phyloP scores from a whole-genome alignment of 1,140 invertebrate species.

The Neocloeon triangulifer region DNA sequence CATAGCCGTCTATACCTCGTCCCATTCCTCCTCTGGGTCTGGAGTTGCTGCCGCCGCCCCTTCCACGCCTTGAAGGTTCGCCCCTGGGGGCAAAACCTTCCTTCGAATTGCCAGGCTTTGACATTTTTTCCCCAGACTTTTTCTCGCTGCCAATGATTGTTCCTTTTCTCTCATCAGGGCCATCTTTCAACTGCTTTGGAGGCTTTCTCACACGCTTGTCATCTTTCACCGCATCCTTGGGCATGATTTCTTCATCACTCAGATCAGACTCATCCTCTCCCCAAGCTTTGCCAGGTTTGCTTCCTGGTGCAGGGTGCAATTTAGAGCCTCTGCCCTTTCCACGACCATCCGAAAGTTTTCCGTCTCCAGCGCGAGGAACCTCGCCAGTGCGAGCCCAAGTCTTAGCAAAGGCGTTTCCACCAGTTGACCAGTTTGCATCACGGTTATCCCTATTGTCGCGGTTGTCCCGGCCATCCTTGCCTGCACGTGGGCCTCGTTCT shows the following conservation, averaged over 20 bases:
- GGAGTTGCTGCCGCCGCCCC: slow-evolving; percentile 22
- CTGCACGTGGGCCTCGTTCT: neutral
- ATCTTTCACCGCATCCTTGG: slow-evolving; percentile 31
- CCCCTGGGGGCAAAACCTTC: slow-evolving; percentile 54
- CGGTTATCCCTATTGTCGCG: slow-evolving; percentile 9
- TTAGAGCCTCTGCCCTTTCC: neutral
- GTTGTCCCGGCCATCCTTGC: slow-evolving; percentile 5
- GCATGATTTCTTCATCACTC: slow-evolving; percentile 19
- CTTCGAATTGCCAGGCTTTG: slow-evolving; percentile 16
- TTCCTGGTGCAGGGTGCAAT: slow-evolving; percentile 1
- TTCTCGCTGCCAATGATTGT: slow-evolving; percentile 11
- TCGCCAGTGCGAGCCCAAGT: neutral
- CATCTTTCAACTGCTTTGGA: slow-evolving; percentile 26
- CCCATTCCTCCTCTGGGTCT: slow-evolving; percentile 18
- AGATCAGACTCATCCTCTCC: neutral
- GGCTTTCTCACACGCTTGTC: slow-evolving; percentile 28
- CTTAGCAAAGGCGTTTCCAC: too few species aligned
- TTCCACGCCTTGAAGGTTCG: slow-evolving; percentile 56
- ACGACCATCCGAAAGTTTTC: slow-evolving; percentile 1
- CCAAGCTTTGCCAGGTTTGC: neutral
- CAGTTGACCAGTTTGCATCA: too few species aligned
- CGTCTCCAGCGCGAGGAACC: neutral
- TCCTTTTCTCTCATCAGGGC: slow-evolving; percentile 17
- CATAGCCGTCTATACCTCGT: slow-evolving; percentile 42
- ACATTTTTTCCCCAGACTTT: slow-evolving; percentile 13